phyloP scores from a whole-genome alignment of 2,888 invertebrate genomes.

The Onchidella celtica region DNA sequence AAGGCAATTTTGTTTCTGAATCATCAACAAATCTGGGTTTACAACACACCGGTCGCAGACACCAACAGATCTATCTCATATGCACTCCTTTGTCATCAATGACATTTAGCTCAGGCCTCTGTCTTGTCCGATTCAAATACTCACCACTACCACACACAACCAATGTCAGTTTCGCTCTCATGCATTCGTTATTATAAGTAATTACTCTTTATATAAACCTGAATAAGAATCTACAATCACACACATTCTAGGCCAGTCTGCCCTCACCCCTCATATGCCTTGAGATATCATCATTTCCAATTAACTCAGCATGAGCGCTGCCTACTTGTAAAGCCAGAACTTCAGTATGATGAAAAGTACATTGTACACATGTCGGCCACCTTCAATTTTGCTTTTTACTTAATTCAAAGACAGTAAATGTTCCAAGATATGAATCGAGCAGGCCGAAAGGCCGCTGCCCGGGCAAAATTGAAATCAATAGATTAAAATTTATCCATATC shows the following conservation, averaged over 20 bases:
- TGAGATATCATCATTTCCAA: conserved; percentile 57
- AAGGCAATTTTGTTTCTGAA: conserved; percentile 11
- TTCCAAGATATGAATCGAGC: too few species aligned
- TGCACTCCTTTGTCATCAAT: conserved; percentile 63
- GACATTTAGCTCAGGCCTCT: conserved; percentile 51
- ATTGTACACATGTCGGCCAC: too few species aligned
- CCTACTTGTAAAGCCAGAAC: too few species aligned
- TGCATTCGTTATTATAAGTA: neutral
- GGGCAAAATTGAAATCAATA: too few species aligned
- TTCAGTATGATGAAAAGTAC: too few species aligned
- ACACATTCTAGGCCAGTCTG: neutral
- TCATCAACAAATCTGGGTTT: neutral
- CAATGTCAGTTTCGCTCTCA: conserved; percentile 16
- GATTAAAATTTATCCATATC: too few species aligned
- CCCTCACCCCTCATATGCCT: neutral
- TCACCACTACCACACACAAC: conserved; percentile 2
- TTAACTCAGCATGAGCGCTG: too few species aligned
- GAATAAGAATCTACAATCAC: too few species aligned
- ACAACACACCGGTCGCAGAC: neutral
- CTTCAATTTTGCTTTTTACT: too few species aligned
- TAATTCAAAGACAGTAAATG: too few species aligned
- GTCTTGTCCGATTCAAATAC: conserved; percentile 27
- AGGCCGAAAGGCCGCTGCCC: too few species aligned
- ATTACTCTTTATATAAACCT: too few species aligned
- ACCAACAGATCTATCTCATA: conserved; percentile 58